phyloP scores from a whole-genome alignment of 2,888 invertebrate species.

The Drosophila nr. medialis region DNA sequence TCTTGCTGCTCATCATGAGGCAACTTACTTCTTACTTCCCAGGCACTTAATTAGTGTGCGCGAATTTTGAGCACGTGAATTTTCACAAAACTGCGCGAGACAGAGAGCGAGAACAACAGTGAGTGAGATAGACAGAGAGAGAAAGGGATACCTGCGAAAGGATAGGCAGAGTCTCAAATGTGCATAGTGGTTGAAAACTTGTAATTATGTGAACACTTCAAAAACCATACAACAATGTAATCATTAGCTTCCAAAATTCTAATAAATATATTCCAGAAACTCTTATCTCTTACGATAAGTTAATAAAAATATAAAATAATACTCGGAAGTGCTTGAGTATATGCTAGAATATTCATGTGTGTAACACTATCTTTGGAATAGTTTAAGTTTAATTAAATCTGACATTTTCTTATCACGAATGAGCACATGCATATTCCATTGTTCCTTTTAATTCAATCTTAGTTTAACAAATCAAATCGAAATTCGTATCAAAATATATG shows the following conservation, averaged over 20 bases:
- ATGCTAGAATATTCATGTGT: not conserved
- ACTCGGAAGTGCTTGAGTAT: not conserved
- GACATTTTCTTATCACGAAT: not conserved
- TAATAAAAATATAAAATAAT: not conserved
- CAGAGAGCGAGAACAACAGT: not conserved
- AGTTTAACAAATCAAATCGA: not conserved
- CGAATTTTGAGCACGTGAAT: constrained; percentile 78
- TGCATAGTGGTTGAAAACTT: constrained; percentile 25
- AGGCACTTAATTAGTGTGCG: constrained; percentile 79
- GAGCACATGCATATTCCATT: not conserved
- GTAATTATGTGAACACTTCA: not conserved
- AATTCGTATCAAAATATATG: not conserved
- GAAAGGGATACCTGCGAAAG: not conserved
- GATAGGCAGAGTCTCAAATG: constrained; percentile 21
- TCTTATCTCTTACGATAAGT: not conserved
- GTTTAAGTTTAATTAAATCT: not conserved
- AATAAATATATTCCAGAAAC: not conserved
- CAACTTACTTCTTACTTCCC: constrained; percentile 74
- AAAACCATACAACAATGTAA: not conserved
- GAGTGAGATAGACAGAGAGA: not conserved
- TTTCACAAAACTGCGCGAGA: constrained; percentile 66
- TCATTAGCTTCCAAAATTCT: not conserved
- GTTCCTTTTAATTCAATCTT: not conserved
- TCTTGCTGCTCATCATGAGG: constrained; percentile 67
- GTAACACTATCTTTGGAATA: not conserved